phyloP scores from a whole-genome alignment of 2,888 invertebrate species.

The Torymus auratus region DNA sequence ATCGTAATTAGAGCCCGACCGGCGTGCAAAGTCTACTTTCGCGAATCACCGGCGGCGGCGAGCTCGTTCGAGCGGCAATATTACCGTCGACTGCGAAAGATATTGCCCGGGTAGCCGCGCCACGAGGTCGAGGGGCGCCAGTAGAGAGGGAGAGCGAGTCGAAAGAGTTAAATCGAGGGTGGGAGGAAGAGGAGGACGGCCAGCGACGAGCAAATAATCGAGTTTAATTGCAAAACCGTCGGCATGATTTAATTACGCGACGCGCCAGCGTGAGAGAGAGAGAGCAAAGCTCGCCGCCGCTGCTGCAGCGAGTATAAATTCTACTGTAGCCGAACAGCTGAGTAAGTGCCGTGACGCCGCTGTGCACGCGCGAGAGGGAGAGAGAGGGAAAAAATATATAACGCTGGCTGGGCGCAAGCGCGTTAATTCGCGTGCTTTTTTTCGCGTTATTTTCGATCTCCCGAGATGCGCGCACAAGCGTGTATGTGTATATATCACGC shows the following conservation, averaged over 20 bases:
- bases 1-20: slow-evolving; percentile 67
- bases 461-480: neutral
- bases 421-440: slow-evolving; percentile 32
- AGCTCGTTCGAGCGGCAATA: slow-evolving; percentile 66
- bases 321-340: slow-evolving; percentile 50
- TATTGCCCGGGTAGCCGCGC: slow-evolving; percentile 62
- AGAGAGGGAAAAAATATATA: slow-evolving; percentile 16
- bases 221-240: slow-evolving; percentile 77
- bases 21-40: slow-evolving; percentile 66
- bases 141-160: slow-evolving; percentile 58
- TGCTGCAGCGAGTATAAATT: slow-evolving; percentile 47
- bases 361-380: neutral
- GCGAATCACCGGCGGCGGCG: slow-evolving; percentile 62
- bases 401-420: neutral
- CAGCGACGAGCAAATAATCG: slow-evolving; percentile 76
- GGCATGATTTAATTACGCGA: slow-evolving; percentile 76
- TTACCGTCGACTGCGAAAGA: slow-evolving; percentile 68
- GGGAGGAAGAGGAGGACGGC: slow-evolving; percentile 62
- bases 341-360: slow-evolving; percentile 47
- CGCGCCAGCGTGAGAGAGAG: slow-evolving; percentile 11
- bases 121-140: slow-evolving; percentile 56
- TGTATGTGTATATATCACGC: slow-evolving; percentile 21
- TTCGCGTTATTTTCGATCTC: slow-evolving; percentile 40
- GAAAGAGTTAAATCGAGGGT: slow-evolving; percentile 74
- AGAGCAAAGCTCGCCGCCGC: slow-evolving; percentile 43